phyloP scores from a whole-genome alignment of 1,140 invertebrate species.

The Octopus bimaculoides region DNA sequence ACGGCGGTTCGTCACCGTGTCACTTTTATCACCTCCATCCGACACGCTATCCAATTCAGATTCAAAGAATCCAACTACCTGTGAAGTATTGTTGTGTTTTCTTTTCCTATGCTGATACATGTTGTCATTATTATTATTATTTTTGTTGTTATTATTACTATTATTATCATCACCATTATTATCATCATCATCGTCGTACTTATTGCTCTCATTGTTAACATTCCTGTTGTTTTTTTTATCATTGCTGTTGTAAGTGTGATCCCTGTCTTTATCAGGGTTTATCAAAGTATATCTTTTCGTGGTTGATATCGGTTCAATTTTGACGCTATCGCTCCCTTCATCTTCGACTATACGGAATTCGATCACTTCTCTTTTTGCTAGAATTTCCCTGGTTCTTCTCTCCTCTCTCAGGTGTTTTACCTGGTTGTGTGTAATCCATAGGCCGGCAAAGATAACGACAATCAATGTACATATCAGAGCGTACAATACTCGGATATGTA shows the following conservation, averaged over 20 bases:
- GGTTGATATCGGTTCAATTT: neutral
- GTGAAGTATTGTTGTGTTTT: neutral
- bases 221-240: too few relatives aligned
- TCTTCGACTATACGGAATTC: slow-evolving; percentile 2
- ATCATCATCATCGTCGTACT: too few relatives aligned
- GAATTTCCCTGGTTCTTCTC: neutral
- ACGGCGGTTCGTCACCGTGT: neutral
- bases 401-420: neutral
- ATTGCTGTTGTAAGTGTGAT: too few relatives aligned
- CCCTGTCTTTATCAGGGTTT: neutral
- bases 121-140: too few relatives aligned
- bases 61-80: neutral
- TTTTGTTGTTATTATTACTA: too few relatives aligned
- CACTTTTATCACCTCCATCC: neutral
- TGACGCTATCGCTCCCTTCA: neutral
- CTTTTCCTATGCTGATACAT: too few relatives aligned
- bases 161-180: too few relatives aligned
- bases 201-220: too few relatives aligned
- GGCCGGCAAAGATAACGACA: neutral
- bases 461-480: neutral
- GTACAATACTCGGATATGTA: neutral
- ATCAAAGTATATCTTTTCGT: neutral
- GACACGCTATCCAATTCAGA: neutral
- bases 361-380: neutral
- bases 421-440: slow-evolving; percentile 2